Base-by-base conservation (phyloP, 1,140 invertebrate species). In the Pomacea maculata region DNA sequence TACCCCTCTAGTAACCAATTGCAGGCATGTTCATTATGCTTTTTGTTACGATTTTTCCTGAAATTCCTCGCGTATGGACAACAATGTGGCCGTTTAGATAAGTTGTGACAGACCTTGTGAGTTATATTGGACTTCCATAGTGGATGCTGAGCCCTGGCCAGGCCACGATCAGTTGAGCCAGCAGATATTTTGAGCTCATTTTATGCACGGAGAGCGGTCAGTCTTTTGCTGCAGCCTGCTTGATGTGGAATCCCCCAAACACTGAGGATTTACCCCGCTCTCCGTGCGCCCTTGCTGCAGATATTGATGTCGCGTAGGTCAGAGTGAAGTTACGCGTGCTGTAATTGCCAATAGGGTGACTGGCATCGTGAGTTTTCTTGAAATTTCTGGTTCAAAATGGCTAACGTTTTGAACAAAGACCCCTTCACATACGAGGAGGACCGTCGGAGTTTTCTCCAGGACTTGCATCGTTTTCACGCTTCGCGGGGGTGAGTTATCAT, bases 391-490 rank as follows among this genome's bases (percentile, higher is more conserved):
- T 84, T 84, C 82, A 89, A 88, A 85, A 95, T 95, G 94, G 94
- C 94, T 90, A 93, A 93, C 91, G 92, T 94, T 91, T 93, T 94
- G 87, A 94, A 94, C 92, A 95, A 95, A 93, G 94, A 95, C 91
- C 93, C 94, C 85, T 93, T 93, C 90, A 93, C 93, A 84, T 95
- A 95, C 91, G 92, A 94, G 87, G 93, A 93, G 91, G 95, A 95
- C 91, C 94, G 94, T 85, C 93, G 94, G 82, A 92, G 93, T 84
- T 97, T 97, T 92, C 91, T 96, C 83, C 94, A 94, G 86, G 96
- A 96, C 87, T 92, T 97, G 84, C 94, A 94, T 84, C 95, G 95
- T 87, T 97, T 97, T 89, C 96, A 97, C 90, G 95, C 95, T 80
- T 94, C 94, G 82, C 94, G 95, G 92, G 95, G 96, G 96, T 97